A percentile compares a stretch with the other conserved stretches of the same genome.
These are phyloP conservation scores for Deilephila elpenor DNA, from an alignment of 2,888 invertebrate species.

Conservation along the genomic window DNA sequence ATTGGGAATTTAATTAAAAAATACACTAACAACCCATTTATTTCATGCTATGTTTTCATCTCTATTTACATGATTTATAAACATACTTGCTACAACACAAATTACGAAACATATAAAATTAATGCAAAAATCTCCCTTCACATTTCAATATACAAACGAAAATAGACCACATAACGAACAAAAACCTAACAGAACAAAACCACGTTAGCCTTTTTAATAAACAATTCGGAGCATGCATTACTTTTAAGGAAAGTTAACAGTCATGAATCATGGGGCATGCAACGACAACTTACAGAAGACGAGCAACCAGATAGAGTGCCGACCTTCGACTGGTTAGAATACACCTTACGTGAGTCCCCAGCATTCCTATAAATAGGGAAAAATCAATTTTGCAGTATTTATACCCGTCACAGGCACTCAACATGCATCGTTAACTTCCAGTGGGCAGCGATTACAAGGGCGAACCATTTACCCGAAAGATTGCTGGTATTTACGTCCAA, in stretches of 20 bases:
- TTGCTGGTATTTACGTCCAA: conserved; percentile 82
- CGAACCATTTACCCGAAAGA: conserved; percentile 80
- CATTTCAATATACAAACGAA: neutral
- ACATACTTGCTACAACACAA: neutral
- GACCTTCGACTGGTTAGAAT: conserved; percentile 85
- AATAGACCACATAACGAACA: neutral
- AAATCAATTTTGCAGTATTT: conserved; percentile 78
- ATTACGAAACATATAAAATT: neutral
- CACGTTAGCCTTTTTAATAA: conserved; percentile 36
- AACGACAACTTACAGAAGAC: conserved; percentile 85
- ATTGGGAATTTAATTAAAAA: too few species aligned
- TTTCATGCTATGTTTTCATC: too few species aligned
- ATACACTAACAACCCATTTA: too few species aligned
- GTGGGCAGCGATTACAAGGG: conserved; percentile 44
- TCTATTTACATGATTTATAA: neutral
- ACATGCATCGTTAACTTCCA: conserved; percentile 73
- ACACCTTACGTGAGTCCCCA: conserved; percentile 81
- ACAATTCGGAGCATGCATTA: conserved; percentile 47
- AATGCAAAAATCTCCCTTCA: neutral
- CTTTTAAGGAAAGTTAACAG: conserved; percentile 41
- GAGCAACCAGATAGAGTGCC: conserved; percentile 88
- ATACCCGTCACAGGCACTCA: conserved; percentile 60
- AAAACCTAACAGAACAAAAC: conserved; percentile 4
- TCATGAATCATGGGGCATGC: conserved; percentile 50
- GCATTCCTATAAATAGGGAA: conserved; percentile 84